Base-by-base conservation (phyloP, 1,140 invertebrate genomes). In the Maniola jurtina region DNA sequence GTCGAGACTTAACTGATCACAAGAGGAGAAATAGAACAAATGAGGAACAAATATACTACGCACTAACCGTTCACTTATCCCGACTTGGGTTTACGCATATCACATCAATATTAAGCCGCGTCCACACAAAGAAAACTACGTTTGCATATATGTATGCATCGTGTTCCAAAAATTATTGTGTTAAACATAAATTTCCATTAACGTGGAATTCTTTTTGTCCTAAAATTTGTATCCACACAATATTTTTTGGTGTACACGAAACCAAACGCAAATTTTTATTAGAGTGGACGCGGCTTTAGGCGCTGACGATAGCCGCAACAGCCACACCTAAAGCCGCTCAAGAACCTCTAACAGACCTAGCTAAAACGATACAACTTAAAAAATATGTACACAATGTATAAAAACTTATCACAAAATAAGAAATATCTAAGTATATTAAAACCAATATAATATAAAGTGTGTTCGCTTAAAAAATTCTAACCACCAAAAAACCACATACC, bases 1-100 rank as follows among this genome's bases (percentile, higher is more conserved):
- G 81, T 89, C 85, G 86, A 89, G 86, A 88, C 86, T 82, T 88
- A 84, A 86, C 77, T 83, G 77, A 88, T 89, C 85, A 88, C 84
- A 85, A 84, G 76, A 59, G 80, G 64, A 86, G 84, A 74, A 81
- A 79, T 82, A 80, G 75, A 83, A 82, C 68, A 81, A 88, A 80
- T 80, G 77, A 90, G 86, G 86, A 89, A 90, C 88, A 87, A 88
- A 87, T 86, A 88, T 65, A 77, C 78, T 90, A 88, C 69, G 77
- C 84, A 86, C 83, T 90, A 88, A 90, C 81, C 80, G 71, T 82
- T 80, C 77, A 59, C 16, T 79, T 73, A 61, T 73, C 74, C 75
- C 78, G 66, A 42, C 47, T 62, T 47, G 76, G 77, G 79, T 76
- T 73, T 76, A 74, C 68, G 70, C 83, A 75, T 89, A 88, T 90